These are phyloP conservation scores for Graptemys geographica DNA, from an alignment of 2,797 vertebrate genomes.

Conservation along the genomic window DNA sequence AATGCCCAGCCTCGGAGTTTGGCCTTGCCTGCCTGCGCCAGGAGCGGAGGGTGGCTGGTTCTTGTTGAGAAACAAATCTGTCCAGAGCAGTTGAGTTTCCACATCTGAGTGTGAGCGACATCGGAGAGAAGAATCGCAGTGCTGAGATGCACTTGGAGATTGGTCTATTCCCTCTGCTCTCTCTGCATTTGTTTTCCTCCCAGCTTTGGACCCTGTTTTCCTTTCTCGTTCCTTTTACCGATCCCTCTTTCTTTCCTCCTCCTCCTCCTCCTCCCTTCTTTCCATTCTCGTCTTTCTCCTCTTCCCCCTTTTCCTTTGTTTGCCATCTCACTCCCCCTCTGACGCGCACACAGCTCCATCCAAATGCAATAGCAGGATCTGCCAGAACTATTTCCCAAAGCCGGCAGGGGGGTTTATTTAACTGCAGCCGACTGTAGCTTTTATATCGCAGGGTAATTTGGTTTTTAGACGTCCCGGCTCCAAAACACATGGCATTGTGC, in stretches of 20 bases:
- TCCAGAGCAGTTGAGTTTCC: slow-evolving; percentile 55
- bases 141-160: slow-evolving; percentile 51
- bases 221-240: slow-evolving; percentile 46
- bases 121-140: slow-evolving; percentile 61
- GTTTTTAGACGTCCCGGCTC: slow-evolving; percentile 47
- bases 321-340: slow-evolving; percentile 73
- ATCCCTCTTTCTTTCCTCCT: slow-evolving; percentile 34
- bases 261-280: slow-evolving; percentile 52
- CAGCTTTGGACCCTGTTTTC: slow-evolving; percentile 47
- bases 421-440: slow-evolving; percentile 65
- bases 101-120: slow-evolving; percentile 61
- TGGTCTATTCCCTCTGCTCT: slow-evolving; percentile 57
- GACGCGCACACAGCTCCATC: slow-evolving; percentile 68
- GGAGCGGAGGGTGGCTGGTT: slow-evolving; percentile 36
- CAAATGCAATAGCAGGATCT: slow-evolving; percentile 76
- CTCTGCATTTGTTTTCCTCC: slow-evolving; percentile 63
- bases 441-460: slow-evolving; percentile 44
- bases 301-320: slow-evolving; percentile 64
- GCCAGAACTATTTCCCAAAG: slow-evolving; percentile 77
- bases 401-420: slow-evolving; percentile 49
- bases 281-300: slow-evolving; percentile 47
- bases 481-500: background rate
- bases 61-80: background rate
- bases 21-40: background rate
- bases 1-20: background rate